Evolutionary conservation across 2,113 vertebrate genomes (phyloP), one percentile per base, ranked within the genome.

Genomic region (Myrmecophaga tridactyla): DNA sequence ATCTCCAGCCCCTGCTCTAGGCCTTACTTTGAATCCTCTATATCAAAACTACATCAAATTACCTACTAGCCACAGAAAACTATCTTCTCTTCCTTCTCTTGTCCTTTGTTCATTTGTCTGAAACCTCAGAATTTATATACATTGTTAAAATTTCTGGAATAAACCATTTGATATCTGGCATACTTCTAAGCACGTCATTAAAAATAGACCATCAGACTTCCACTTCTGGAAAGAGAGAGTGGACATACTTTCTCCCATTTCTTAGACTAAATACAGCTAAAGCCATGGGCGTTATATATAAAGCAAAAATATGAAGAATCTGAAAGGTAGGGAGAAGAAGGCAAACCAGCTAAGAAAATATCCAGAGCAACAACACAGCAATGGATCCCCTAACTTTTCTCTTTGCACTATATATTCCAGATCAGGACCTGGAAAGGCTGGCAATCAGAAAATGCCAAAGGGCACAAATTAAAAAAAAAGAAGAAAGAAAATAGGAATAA

Each of bases 171-270:
- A 91, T 60, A 70, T 39, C 43, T 89, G n/a, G 31, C 39, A 76
- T 36, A 25, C 18, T 88, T 90, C 86, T 77, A 81, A 86, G 69
- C 7, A 90, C 36, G 29, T 60, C 82, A 75, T 73, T 62, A 62
- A 77, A 36, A 84, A n/a, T 39, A 80, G 36, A 56, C n/a, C 18
- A n/a, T 36, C 7, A 17, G 4, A n/a, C 20, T 65, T 80, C 18
- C 25, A 18, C 21, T 81, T 80, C 6, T 0, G 15, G 10, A 21
- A 51, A 48, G 25, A 75, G 21, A 89, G 36, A 92, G 25, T 17
- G 56, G 43, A 36, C 70, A 1, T 4, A 41, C 1, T 43, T 93
- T 43, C 2, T 6, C 43, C 23, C 48, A 34, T 76, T 76, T 70
- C 46, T 53, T 46, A n/a, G 77, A 21, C 17, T 51, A 94, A 85